A percentile compares a stretch with the other conserved stretches of the same genome.
Evolutionary conservation across 2,113 vertebrate genomes (phyloP).

Genomic region (Mesembrinibis cayennensis): DNA sequence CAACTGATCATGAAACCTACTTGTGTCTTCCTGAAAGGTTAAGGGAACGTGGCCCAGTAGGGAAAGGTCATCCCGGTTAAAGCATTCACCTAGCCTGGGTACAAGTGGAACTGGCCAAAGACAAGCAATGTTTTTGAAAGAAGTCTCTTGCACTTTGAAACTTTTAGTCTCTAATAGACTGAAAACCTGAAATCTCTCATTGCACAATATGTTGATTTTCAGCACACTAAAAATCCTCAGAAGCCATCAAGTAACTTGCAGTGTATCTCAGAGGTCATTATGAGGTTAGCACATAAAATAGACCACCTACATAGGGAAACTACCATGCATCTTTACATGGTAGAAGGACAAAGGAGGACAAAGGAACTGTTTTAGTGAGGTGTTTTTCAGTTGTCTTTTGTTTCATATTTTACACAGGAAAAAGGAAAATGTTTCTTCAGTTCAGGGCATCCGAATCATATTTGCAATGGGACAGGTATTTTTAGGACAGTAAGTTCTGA

Average conservation of each 20-base stretch:
- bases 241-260: constrained; percentile 54
- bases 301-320: constrained; percentile 72
- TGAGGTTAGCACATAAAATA: constrained; percentile 61
- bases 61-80: not conserved
- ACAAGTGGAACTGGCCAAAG: not conserved
- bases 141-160: not conserved
- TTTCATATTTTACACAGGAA: constrained; percentile 79
- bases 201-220: constrained; percentile 23
- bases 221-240: constrained; percentile 37
- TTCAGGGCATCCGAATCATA: constrained; percentile 79
- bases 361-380: constrained; percentile 76
- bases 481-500: constrained; percentile 77
- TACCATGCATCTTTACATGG: constrained; percentile 50
- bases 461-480: constrained; percentile 79
- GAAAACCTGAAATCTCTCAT: constrained; percentile 11
- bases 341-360: constrained; percentile 69
- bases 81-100: too few relatives aligned
- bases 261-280: constrained; percentile 39
- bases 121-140: not conserved
- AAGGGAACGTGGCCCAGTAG: not conserved
- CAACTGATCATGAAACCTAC: not conserved
- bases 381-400: constrained; percentile 76
- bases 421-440: constrained; percentile 79
- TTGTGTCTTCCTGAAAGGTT: not conserved
- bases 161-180: not conserved